Conservation (phyloP, 2,797 vertebrate genomes). For the Erpetoichthys calabaricus region DNA sequence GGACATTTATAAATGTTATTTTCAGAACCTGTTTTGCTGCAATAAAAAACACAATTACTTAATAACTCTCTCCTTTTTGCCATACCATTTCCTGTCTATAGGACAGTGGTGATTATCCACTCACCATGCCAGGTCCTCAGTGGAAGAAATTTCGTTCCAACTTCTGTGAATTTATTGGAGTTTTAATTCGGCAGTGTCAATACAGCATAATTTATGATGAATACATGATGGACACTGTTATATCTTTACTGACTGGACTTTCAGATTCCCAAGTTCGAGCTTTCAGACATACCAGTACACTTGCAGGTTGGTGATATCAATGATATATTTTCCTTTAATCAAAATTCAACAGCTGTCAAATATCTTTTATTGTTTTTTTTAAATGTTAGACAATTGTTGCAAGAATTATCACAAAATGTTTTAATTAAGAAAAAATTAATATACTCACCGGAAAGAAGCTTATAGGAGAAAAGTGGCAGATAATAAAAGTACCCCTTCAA, state of each 20-base stretch:
- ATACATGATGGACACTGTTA: slow-evolving; percentile 99
- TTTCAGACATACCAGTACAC: slow-evolving; percentile 94
- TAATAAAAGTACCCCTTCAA: no score
- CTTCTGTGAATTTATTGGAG: slow-evolving; percentile 96
- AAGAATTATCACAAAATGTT: no score
- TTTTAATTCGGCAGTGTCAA: slow-evolving; percentile 94
- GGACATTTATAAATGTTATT: no score
- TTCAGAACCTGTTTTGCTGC: no score
- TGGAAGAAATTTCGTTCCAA: slow-evolving; percentile 98
- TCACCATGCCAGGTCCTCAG: slow-evolving; percentile 93
- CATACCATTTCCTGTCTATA: slow-evolving; percentile 27
- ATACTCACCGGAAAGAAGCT: no score
- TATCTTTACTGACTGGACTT: slow-evolving; percentile 91
- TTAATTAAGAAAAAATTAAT: no score
- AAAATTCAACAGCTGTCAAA: no score
- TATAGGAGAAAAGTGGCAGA: no score
- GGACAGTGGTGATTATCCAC: slow-evolving; percentile 96
- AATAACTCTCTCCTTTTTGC: no score
- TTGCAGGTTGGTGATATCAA: slow-evolving; percentile 67
- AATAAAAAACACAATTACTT: no score
- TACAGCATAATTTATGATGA: slow-evolving; percentile 99
- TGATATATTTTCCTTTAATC: not conserved
- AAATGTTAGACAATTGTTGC: no score
- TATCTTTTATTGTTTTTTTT: no score
- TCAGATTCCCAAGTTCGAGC: slow-evolving; percentile 97